These are phyloP conservation scores for Prionailurus viverrinus DNA, from an alignment of 2,113 vertebrate species.

Conservation along the genomic window DNA sequence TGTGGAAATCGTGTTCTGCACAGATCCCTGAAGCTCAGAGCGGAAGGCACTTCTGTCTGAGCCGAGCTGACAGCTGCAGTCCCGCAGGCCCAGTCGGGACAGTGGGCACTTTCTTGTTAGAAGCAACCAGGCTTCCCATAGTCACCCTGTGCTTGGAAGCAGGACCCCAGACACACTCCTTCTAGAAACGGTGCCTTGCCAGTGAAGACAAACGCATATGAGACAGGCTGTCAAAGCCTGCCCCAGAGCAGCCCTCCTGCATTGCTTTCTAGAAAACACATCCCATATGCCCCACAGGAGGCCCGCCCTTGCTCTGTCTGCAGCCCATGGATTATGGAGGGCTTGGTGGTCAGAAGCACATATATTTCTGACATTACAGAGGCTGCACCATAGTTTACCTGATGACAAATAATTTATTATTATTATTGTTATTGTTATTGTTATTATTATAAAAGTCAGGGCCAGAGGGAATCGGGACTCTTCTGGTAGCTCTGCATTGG, in stretches of 20 bases:
- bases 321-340: not conserved
- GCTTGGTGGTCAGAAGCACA: not conserved
- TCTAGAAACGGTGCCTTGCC: not conserved
- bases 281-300: not conserved
- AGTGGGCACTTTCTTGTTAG: not conserved
- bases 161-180: not conserved
- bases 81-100: not conserved
- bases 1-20: not conserved
- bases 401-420: not conserved
- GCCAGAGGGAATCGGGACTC: not conserved
- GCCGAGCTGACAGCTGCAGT: not conserved
- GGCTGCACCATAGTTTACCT: not conserved
- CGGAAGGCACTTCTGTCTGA: not conserved
- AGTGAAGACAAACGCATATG: not conserved
- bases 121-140: not conserved
- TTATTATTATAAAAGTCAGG: not conserved
- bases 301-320: not conserved
- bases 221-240: not conserved
- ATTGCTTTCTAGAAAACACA: not conserved
- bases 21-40: not conserved
- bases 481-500: not conserved
- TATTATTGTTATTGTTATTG: not conserved
- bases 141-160: slow-evolving; percentile 15
- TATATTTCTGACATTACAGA: not conserved
- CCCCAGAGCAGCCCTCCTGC: not conserved